These are phyloP conservation scores for Calameuta filiformis DNA, from an alignment of 2,888 invertebrate species.

Conservation along the genomic window DNA sequence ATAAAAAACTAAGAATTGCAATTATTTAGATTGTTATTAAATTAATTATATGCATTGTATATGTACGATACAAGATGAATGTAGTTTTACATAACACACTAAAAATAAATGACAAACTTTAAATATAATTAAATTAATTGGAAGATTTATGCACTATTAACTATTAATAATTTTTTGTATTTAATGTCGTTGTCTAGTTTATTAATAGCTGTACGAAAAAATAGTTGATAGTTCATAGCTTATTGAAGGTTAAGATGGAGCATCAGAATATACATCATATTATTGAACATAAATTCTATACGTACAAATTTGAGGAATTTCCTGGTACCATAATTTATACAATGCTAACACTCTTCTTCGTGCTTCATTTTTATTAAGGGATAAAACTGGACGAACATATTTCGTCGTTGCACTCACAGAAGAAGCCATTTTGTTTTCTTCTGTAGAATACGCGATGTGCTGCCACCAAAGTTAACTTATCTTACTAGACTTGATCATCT, in stretches of 20 bases:
- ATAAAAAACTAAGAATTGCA: neutral
- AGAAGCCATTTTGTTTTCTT: conserved; percentile 60
- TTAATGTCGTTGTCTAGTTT: neutral
- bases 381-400: conserved; percentile 88
- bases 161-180: neutral
- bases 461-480: neutral
- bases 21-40: conserved; percentile 1
- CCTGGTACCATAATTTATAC: conserved; percentile 95
- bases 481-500: neutral
- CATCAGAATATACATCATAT: neutral
- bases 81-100: conserved; percentile 23
- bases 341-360: conserved; percentile 84
- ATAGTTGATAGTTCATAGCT: neutral
- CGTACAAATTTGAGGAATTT: conserved; percentile 89
- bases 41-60: neutral
- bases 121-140: conserved; percentile 5
- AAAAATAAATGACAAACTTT: conserved; percentile 13
- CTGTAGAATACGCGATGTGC: neutral
- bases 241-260: neutral
- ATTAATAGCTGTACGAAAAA: neutral
- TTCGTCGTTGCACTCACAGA: conserved; percentile 69
- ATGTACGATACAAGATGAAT: neutral
- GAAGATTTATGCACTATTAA: conserved; percentile 11
- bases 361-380: conserved; percentile 81
- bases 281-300: conserved; percentile 31